Percentiles rank a stretch among this genome's conserved stretches.
Evolutionary conservation across 2,113 vertebrate species (phyloP).

Genomic region (Percopsis transmontana): DNA sequence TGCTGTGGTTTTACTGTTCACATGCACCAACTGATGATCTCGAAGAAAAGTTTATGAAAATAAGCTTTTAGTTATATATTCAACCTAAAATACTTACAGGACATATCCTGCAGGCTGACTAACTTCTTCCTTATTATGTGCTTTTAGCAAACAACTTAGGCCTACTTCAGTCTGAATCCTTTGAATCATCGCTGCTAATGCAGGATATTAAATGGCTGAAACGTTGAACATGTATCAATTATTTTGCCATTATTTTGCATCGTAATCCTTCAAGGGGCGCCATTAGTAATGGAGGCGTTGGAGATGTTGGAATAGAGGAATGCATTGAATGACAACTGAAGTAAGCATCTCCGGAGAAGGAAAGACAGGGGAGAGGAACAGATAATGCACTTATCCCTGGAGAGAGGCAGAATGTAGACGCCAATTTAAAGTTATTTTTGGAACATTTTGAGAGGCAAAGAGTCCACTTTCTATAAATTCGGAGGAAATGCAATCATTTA

Average conservation of each 20-base stretch:
- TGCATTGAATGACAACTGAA: slow-evolving; percentile 42
- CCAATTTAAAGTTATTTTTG: too few relatives aligned
- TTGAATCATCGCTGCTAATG: slow-evolving; percentile 55
- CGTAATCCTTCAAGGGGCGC: slow-evolving; percentile 45
- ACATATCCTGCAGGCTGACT: slow-evolving; percentile 58
- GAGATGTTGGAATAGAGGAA: slow-evolving; percentile 11
- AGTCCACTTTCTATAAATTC: too few relatives aligned
- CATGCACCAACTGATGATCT: slow-evolving; percentile 36
- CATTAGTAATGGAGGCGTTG: slow-evolving; percentile 43
- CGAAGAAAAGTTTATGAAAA: slow-evolving; percentile 38
- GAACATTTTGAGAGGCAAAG: too few relatives aligned
- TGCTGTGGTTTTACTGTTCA: slow-evolving; percentile 11
- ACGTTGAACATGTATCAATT: slow-evolving; percentile 62
- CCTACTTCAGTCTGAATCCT: slow-evolving; percentile 37
- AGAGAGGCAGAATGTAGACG: slow-evolving; percentile 10
- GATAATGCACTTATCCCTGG: slow-evolving; percentile 26
- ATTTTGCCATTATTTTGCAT: slow-evolving; percentile 48
- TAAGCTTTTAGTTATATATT: slow-evolving; percentile 48
- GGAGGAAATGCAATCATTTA: too few relatives aligned
- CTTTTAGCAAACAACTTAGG: slow-evolving; percentile 62
- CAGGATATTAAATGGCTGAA: slow-evolving; percentile 46
- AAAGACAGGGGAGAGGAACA: slow-evolving; percentile 19
- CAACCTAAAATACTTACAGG: slow-evolving; percentile 61
- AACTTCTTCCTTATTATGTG: slow-evolving; percentile 54
- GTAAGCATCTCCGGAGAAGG: slow-evolving; percentile 21